Evolutionary conservation across 2,888 invertebrate genomes (phyloP).

Genomic region (Apodemia mormo): DNA sequence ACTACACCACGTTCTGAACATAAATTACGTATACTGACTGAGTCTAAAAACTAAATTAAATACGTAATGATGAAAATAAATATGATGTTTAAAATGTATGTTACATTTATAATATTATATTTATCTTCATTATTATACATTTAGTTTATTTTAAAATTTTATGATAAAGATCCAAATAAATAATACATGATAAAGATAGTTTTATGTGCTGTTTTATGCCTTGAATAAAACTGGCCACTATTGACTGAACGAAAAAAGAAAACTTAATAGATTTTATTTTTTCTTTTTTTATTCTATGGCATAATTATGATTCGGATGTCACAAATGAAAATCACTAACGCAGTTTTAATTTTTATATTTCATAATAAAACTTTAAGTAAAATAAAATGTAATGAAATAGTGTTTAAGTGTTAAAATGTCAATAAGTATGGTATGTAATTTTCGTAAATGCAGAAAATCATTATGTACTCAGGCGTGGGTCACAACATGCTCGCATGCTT

Average conservation of each 20-base stretch:
- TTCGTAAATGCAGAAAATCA: slow-evolving; percentile 74
- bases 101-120: too few species aligned
- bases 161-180: too few species aligned
- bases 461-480: slow-evolving; percentile 75
- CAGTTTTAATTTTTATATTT: background rate
- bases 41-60: too few species aligned
- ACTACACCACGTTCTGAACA: too few species aligned
- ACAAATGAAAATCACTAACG: background rate
- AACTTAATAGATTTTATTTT: background rate
- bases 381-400: background rate
- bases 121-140: too few species aligned
- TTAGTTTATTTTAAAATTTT: too few species aligned
- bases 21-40: too few species aligned
- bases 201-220: too few species aligned
- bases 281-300: background rate
- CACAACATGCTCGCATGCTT: slow-evolving; percentile 80
- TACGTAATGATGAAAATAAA: too few species aligned
- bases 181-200: too few species aligned
- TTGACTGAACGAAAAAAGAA: background rate
- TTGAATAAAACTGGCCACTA: background rate
- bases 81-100: too few species aligned
- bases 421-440: slow-evolving; percentile 76
- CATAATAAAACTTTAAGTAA: background rate
- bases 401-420: slow-evolving; percentile 44
- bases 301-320: background rate